These are phyloP conservation scores for Siniperca knerii DNA, from an alignment of 2,113 vertebrate genomes.

Conservation along the genomic window DNA sequence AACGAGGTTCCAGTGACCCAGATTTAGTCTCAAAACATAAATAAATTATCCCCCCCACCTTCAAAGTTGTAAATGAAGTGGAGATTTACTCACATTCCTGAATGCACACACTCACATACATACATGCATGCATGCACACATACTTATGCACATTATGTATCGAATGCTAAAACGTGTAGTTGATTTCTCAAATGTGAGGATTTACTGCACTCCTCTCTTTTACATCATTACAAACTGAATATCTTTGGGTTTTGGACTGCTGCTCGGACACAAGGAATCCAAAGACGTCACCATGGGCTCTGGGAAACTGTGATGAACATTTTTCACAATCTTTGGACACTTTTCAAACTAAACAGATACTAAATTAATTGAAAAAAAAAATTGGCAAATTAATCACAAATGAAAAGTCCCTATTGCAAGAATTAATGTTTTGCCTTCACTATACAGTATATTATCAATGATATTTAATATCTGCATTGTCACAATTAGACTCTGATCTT, in stretches of 20 bases:
- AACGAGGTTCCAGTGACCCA: constrained; percentile 84
- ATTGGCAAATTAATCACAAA: too few relatives aligned
- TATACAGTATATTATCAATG: not conserved
- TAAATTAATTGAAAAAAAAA: not conserved
- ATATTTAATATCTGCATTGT: too few relatives aligned
- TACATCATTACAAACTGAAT: not conserved
- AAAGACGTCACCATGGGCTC: not conserved
- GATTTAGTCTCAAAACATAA: constrained; percentile 86
- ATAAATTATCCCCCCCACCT: constrained; percentile 83
- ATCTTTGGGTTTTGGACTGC: not conserved
- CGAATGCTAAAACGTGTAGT: not conserved
- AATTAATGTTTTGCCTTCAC: not conserved
- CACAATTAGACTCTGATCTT: too few relatives aligned
- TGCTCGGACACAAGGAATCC: not conserved
- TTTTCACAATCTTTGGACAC: not conserved
- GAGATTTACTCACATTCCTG: constrained; percentile 28
- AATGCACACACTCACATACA: not conserved
- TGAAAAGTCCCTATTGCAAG: not conserved
- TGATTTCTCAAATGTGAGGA: not conserved
- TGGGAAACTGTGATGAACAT: not conserved
- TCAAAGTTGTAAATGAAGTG: constrained; percentile 63
- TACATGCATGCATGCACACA: not conserved
- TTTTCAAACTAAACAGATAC: not conserved
- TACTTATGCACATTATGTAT: constrained; percentile 48
- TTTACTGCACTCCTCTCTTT: not conserved